Evolutionary conservation across 2,113 vertebrate species (phyloP).

Genomic region (Hippotragus niger): DNA sequence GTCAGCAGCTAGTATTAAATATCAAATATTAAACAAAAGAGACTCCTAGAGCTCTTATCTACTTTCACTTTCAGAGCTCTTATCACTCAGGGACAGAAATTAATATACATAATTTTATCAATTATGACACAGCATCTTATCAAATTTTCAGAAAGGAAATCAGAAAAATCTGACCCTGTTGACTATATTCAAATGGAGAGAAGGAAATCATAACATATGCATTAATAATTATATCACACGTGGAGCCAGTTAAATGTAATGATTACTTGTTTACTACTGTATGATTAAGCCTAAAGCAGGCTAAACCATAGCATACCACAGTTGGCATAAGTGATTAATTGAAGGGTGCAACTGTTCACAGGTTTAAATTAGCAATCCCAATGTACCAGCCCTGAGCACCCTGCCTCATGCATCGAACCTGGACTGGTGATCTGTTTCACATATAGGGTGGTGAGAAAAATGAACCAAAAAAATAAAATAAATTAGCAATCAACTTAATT

Average conservation of each 20-base stretch:
- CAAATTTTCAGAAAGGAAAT: neutral
- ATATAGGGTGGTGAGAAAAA: neutral
- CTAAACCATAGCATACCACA: neutral
- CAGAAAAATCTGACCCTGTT: neutral
- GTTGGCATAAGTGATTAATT: neutral
- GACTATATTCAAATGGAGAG: neutral
- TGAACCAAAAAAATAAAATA: neutral
- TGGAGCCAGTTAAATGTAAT: neutral
- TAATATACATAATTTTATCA: neutral
- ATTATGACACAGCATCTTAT: neutral
- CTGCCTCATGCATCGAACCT: neutral
- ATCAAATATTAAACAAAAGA: neutral
- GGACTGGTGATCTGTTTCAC: neutral
- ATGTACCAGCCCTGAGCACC: neutral
- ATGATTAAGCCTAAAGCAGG: neutral
- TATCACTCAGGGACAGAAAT: neutral
- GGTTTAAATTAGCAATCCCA: neutral
- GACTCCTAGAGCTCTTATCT: neutral
- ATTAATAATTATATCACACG: neutral
- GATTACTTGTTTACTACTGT: neutral
- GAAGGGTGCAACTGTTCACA: neutral
- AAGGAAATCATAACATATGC: neutral
- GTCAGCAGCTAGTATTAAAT: neutral
- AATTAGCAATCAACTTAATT: neutral
- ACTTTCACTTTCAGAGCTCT: neutral